Evolutionary conservation across 2,888 invertebrate genomes (phyloP).

Genomic region (Eupithecia subfuscata): DNA sequence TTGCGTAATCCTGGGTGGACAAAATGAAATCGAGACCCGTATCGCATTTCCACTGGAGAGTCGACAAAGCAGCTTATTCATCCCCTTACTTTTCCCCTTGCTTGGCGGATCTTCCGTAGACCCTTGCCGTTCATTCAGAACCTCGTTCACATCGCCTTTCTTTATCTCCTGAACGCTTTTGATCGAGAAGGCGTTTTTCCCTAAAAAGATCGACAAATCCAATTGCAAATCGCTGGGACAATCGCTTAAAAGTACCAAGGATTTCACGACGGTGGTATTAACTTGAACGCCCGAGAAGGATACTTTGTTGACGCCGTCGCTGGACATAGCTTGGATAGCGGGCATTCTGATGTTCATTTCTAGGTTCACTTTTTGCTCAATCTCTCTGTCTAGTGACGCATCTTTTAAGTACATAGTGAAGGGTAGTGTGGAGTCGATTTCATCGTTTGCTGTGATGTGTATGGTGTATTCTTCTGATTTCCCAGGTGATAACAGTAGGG

Average conservation of each 20-base stretch:
- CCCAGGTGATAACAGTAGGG: conserved; percentile 68
- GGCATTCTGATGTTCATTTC: conserved; percentile 69
- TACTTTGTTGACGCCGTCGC: conserved; percentile 70
- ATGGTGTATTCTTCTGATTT: conserved; percentile 67
- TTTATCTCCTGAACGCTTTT: conserved; percentile 72
- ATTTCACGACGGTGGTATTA: conserved; percentile 56
- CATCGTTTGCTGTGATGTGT: conserved; percentile 65
- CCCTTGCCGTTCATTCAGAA: conserved; percentile 61
- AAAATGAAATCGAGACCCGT: conserved; percentile 66
- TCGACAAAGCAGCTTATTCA: conserved; percentile 69
- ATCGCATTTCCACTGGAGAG: conserved; percentile 72
- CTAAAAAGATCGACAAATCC: conserved; percentile 63
- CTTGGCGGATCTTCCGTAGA: conserved; percentile 54
- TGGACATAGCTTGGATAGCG: conserved; percentile 69
- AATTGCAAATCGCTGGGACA: conserved; percentile 70
- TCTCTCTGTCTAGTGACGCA: conserved; percentile 63
- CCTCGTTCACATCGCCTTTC: conserved; percentile 70
- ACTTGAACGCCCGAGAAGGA: conserved; percentile 66
- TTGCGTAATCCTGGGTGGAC: conserved; percentile 64
- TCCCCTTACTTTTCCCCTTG: conserved; percentile 59
- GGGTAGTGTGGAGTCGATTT: conserved; percentile 58
- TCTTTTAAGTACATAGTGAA: conserved; percentile 68
- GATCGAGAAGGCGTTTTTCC: conserved; percentile 66
- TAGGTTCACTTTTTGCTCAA: conserved; percentile 61
- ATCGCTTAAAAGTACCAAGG: conserved; percentile 72